Evolutionary conservation across 2,888 invertebrate species (phyloP), one percentile per base, ranked within the genome.

Genomic region (Hipparchia semele): DNA sequence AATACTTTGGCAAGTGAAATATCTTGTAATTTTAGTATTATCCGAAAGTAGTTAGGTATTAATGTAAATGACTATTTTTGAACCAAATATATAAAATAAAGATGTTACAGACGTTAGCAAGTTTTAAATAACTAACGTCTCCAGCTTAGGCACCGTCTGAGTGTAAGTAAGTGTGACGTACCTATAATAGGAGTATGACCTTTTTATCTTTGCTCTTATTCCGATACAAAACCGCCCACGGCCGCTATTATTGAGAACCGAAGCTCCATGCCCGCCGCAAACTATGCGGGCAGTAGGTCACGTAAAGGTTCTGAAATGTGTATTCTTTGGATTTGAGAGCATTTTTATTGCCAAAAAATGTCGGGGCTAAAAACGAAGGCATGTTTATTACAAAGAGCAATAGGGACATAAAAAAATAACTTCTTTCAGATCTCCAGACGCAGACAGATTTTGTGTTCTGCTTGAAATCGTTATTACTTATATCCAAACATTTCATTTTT

Each of bases 261-360:
- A 56, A 56, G 13, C 7, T 56, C 6, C 62, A n/a, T 62, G 45
- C 46, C 45, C 3, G 7, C 46, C 45, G 46, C 46, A n/a, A 13
- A 46, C 46, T 33, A 61, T 45, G n/a, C 5, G 61, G 39, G 39
- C 5, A 61, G 62, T 62, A 53, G 51, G 65, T 65, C 53, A 65
- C 65, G 51, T 65, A 65, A 65, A 53, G 51, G 51, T 33, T 45
- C 46, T 6, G 61, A 61, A 61, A 61, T 54, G 53, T 54, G 6
- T 45, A n/a, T 46, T 2, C 49, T 13, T 10, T 46, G 62, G 46
- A 46, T 23, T 33, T 64, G 49, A 64, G 49, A 64, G 64, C 49
- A 23, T 64, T 64, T 65, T 53, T 65, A 65, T 53, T 65, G 64
- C 10, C 49, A 53, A 51, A 59, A 64, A 51, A 65, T 65, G 23